Evolutionary conservation across 2,113 vertebrate species (phyloP).

Genomic region (Probosciger aterrimus): DNA sequence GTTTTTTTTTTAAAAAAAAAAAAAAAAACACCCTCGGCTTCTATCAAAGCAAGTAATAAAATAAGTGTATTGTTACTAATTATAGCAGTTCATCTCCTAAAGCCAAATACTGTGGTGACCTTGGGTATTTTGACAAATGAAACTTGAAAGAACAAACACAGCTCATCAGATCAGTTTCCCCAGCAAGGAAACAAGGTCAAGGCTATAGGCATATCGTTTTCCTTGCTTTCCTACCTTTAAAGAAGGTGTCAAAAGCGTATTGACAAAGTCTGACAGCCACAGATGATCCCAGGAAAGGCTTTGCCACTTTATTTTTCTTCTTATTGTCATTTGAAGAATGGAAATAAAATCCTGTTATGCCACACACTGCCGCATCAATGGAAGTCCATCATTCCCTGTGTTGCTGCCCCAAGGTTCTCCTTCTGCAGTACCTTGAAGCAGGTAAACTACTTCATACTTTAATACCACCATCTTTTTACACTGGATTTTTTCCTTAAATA

Average conservation of each 20-base stretch:
- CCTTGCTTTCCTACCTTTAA: constrained; percentile 11
- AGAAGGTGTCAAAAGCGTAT: constrained; percentile 49
- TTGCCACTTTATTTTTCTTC: constrained; percentile 4
- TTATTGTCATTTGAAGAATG: constrained; percentile 58
- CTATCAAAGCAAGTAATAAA: constrained; percentile 59
- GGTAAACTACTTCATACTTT: neutral
- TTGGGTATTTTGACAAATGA: constrained; percentile 54
- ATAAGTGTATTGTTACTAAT: constrained; percentile 53
- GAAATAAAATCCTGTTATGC: constrained; percentile 61
- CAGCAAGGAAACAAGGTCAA: constrained; percentile 47
- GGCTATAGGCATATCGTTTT: neutral
- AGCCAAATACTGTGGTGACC: constrained; percentile 40
- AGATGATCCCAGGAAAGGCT: constrained; percentile 51
- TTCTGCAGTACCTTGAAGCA: neutral
- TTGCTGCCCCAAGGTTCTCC: neutral
- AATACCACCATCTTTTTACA: neutral
- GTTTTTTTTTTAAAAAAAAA: neutral
- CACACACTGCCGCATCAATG: neutral
- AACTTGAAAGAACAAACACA: constrained; percentile 51
- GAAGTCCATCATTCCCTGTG: neutral
- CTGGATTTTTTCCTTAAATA: neutral
- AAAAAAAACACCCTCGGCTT: neutral
- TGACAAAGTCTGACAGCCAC: constrained; percentile 61
- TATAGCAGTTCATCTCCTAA: constrained; percentile 42
- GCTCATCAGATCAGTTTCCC: constrained; percentile 19